Conservation (phyloP, 2,888 invertebrate genomes). For the Catonia carolina region DNA sequence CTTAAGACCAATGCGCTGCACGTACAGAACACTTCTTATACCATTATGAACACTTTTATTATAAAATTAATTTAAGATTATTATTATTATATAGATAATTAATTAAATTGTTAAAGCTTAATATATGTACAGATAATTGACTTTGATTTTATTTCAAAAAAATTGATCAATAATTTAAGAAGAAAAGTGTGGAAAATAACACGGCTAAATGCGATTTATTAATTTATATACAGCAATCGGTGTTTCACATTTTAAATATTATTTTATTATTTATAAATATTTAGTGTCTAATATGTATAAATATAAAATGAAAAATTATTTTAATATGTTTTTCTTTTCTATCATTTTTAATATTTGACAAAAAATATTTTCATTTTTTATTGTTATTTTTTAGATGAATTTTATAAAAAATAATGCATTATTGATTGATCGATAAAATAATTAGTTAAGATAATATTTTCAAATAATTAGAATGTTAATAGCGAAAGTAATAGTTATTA, state of each 20-base stretch:
- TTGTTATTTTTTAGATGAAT: too few species aligned
- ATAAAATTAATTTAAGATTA: background rate
- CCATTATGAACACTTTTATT: conserved; percentile 1
- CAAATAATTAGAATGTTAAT: conserved; percentile 11
- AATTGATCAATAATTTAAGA: conserved; percentile 1
- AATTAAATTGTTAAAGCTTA: background rate
- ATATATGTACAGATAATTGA: background rate
- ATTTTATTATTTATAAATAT: too few species aligned
- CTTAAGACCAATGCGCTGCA: conserved; percentile 19
- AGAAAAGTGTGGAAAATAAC: too few species aligned
- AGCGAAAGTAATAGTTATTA: too few species aligned
- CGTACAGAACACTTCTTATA: conserved; percentile 18
- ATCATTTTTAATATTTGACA: conserved; percentile 8
- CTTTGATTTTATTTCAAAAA: background rate
- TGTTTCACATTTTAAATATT: too few species aligned
- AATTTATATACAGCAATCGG: too few species aligned
- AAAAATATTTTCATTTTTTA: too few species aligned
- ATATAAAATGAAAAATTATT: too few species aligned
- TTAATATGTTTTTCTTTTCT: conserved; percentile 1
- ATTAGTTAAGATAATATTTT: background rate
- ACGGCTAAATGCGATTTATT: too few species aligned
- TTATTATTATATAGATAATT: background rate
- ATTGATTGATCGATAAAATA: too few species aligned
- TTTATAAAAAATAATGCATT: too few species aligned
- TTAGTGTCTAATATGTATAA: too few species aligned